phyloP scores from a whole-genome alignment of 2,113 vertebrate genomes.

The Murina feae region DNA sequence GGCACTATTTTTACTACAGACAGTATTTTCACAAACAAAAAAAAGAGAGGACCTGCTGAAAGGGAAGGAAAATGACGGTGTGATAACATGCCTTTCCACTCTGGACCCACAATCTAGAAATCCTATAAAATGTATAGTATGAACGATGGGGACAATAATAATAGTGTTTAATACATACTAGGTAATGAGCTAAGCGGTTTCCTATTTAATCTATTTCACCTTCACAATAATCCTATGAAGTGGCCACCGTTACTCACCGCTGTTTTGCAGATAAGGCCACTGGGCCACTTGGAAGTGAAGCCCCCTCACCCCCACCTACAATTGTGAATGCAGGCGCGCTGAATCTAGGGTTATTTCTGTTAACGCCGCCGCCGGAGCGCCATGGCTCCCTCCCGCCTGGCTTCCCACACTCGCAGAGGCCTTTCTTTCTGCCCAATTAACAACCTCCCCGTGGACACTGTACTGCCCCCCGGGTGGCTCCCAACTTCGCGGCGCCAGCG shows the following conservation, averaged over 20 bases:
- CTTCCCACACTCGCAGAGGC: neutral
- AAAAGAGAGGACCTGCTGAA: neutral
- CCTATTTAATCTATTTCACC: neutral
- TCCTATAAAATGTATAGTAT: too few relatives aligned
- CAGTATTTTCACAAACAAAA: neutral
- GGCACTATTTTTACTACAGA: neutral
- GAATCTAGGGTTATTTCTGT: neutral
- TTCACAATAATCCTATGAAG: neutral
- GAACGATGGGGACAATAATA: neutral
- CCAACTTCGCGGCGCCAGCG: constrained; percentile 8
- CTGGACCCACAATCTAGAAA: neutral
- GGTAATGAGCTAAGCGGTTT: neutral
- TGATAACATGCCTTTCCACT: neutral
- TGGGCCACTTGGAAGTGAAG: neutral
- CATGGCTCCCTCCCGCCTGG: neutral
- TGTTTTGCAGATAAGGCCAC: constrained; percentile 13
- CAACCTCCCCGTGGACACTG: neutral
- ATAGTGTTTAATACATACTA: neutral
- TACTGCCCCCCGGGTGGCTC: neutral
- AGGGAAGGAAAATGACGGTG: neutral
- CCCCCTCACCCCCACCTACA: neutral
- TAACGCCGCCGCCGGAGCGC: neutral
- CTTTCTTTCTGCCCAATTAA: constrained; percentile 35
- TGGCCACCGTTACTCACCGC: neutral
- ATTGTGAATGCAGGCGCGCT: neutral